These are phyloP conservation scores for Andrena trimmerana DNA, from an alignment of 2,888 invertebrate genomes.

Conservation along the genomic window DNA sequence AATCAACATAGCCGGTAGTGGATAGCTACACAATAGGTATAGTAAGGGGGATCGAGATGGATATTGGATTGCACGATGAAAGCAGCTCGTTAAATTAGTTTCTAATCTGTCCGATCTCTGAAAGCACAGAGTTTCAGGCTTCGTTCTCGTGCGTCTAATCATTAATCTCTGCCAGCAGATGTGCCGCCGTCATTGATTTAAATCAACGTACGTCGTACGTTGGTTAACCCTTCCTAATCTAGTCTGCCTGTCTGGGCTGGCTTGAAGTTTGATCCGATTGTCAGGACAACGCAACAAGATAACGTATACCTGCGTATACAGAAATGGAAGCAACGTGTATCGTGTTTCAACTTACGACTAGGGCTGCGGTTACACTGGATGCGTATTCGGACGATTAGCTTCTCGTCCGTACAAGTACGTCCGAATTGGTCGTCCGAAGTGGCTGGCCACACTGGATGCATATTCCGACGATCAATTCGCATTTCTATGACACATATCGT, in stretches of 20 bases:
- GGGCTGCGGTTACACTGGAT: not conserved
- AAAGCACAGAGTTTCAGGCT: constrained; percentile 72
- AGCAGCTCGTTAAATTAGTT: constrained; percentile 82
- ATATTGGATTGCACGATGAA: constrained; percentile 80
- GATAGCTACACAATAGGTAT: constrained; percentile 65
- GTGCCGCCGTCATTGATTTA: constrained; percentile 82
- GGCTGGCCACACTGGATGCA: no score
- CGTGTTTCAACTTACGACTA: constrained; percentile 55
- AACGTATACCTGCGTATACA: constrained; percentile 64
- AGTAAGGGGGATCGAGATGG: constrained; percentile 66
- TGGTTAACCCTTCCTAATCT: constrained; percentile 78
- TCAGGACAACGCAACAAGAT: constrained; percentile 67
- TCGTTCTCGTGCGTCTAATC: constrained; percentile 76
- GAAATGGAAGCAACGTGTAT: constrained; percentile 61
- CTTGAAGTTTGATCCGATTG: constrained; percentile 71
- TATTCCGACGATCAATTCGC: no score
- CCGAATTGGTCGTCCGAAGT: no score
- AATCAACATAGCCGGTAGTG: constrained; percentile 77
- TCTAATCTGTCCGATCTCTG: constrained; percentile 79
- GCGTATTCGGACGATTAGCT: no score
- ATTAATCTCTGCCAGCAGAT: constrained; percentile 82
- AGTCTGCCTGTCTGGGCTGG: constrained; percentile 68
- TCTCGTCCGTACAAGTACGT: no score
- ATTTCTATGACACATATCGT: no score
- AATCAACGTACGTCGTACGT: constrained; percentile 75